Base-by-base conservation (phyloP, 2,888 invertebrate species). In the Eurytoma californica region DNA sequence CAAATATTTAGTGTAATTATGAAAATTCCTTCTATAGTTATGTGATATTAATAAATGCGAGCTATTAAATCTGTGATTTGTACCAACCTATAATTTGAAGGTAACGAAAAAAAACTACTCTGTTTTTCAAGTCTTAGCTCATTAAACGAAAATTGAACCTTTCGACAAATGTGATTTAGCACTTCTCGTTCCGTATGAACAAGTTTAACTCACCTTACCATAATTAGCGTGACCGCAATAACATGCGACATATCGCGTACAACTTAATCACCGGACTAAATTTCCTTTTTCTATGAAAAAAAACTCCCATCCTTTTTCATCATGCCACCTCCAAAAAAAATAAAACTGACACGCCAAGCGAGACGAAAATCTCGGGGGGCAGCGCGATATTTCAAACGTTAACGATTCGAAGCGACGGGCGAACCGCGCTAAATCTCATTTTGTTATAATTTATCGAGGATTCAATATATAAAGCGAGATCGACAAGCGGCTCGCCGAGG, bases 401-500 rank as follows among this genome's bases (percentile, higher is more conserved):
- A 67, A 67, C 49, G 67, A 67, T 67, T 49, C 53, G 67, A 67
- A 67, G n/a, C n/a, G 67, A 67, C 67, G 49, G 30, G 51, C 18
- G 49, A 67, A 53, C 49, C 51, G 67, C 67, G 16, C 49, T 67
- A 67, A 67, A 67, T 47, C 53, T 67, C 53, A 67, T 67, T 67
- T 67, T 49, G 28, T 13, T 18, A 49, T 67, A 67, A 67, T 49
- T 67, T 67, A 67, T 67, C 51, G 67, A 39, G 24, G 49, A 53
- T 79, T 81, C 79, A 76, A 81, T 81, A 24, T 24, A 24, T 24
- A 81, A 82, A 61, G 77, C 75, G 69, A 69, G 81, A 24, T 69
- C 82, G 80, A 79, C 80, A 72, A 61, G 20, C 12, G 18, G 20
- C 24, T 58, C 58, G 58, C 20, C 73, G 74, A 82, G 61, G 72